Conservation (phyloP, 2,888 invertebrate genomes). For the Leucozona laternaria region DNA sequence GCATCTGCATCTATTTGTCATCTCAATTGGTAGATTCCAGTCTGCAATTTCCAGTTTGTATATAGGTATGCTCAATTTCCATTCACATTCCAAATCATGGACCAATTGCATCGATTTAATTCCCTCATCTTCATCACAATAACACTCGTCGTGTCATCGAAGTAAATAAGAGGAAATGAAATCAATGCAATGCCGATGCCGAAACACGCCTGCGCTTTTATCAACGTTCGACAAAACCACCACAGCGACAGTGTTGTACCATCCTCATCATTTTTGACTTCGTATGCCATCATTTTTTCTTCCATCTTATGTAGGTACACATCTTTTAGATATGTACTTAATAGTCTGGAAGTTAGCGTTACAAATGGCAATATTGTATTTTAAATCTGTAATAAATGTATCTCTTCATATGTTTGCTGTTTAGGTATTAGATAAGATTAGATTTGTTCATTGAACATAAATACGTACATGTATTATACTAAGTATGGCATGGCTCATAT, state of each 20-base stretch:
- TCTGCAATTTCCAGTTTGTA: slow-evolving; percentile 14
- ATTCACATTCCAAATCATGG: slow-evolving; percentile 26
- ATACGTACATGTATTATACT: too few relatives aligned
- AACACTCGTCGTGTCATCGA: not conserved
- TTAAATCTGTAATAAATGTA: too few relatives aligned
- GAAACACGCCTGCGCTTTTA: slow-evolving; percentile 28
- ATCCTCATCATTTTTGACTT: not conserved
- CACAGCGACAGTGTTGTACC: not conserved
- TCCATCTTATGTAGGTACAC: not conserved
- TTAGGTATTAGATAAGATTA: too few relatives aligned
- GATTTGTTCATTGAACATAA: too few relatives aligned
- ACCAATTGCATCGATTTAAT: slow-evolving; percentile 63
- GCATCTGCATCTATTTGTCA: slow-evolving; percentile 35
- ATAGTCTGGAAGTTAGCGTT: not conserved
- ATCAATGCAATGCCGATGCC: slow-evolving; percentile 9
- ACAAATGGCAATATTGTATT: not conserved
- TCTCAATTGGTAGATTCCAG: slow-evolving; percentile 19
- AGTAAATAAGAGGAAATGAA: slow-evolving; percentile 29
- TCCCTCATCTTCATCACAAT: slow-evolving; percentile 20
- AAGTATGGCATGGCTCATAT: too few relatives aligned
- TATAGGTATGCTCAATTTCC: slow-evolving; percentile 4
- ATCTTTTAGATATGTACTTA: not conserved
- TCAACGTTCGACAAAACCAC: slow-evolving; percentile 2
- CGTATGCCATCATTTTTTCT: not conserved
- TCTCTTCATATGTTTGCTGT: too few relatives aligned